Conservation (phyloP, 2,113 vertebrate species). For the Vireo altiloquus region DNA sequence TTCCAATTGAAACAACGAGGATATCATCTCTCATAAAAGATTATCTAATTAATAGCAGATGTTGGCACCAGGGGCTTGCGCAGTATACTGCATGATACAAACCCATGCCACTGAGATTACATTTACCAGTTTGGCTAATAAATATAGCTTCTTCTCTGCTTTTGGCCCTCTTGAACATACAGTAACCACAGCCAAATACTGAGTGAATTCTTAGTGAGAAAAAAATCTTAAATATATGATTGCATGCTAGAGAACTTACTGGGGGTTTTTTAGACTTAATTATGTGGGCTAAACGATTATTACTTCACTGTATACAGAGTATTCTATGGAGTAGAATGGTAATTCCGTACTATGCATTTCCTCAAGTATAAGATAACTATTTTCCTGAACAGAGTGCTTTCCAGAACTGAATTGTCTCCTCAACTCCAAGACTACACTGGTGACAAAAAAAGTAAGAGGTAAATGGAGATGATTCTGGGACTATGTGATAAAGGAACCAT, state of each 20-base stretch:
- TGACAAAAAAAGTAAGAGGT: background rate
- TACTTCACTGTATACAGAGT: background rate
- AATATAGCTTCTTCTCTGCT: background rate
- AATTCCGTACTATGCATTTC: background rate
- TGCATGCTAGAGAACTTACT: background rate
- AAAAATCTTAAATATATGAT: background rate
- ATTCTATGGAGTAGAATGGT: background rate
- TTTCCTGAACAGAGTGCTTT: background rate
- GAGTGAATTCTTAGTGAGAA: background rate
- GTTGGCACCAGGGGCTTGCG: rapidly evolving
- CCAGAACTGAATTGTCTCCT: background rate
- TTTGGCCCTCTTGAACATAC: background rate
- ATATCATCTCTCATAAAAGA: background rate
- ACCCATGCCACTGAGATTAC: background rate
- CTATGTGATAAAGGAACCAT: background rate
- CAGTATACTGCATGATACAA: background rate
- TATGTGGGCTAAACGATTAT: background rate
- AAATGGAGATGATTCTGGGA: background rate
- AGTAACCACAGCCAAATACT: background rate
- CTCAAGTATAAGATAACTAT: background rate
- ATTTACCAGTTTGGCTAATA: background rate
- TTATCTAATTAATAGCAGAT: background rate
- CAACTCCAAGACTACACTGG: background rate
- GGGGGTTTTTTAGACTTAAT: background rate
- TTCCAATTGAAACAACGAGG: background rate